Evolutionary conservation across 2,113 vertebrate species (phyloP).

Genomic region (Acrocephalus arundinaceus): DNA sequence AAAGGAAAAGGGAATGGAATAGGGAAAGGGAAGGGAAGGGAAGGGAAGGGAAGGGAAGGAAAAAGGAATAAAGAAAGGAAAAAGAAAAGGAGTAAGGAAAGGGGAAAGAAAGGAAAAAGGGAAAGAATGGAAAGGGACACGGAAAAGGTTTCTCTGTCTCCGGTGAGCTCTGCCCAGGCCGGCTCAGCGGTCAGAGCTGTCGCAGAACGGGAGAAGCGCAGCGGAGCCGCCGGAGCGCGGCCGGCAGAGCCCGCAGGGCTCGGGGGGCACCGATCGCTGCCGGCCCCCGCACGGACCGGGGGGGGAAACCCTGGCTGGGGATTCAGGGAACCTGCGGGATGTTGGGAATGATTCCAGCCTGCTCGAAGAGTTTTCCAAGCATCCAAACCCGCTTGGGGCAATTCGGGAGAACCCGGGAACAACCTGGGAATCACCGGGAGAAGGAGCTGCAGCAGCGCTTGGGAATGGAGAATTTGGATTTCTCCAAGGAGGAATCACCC

Average conservation of each 20-base stretch:
- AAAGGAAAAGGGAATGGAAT: no score
- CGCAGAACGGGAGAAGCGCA: background rate
- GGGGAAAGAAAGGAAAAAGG: background rate
- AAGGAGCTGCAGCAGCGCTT: accelerated
- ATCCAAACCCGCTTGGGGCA: accelerated
- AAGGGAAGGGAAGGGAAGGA: no score
- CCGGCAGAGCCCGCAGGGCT: background rate
- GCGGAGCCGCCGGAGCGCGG: no score
- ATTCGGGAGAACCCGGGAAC: accelerated
- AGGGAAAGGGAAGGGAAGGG: no score
- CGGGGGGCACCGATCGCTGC: no score
- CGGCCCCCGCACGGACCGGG: no score
- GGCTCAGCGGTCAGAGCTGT: no score
- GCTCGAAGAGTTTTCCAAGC: background rate
- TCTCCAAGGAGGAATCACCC: background rate
- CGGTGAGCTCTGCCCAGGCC: background rate
- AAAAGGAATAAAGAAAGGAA: no score
- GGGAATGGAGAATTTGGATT: background rate
- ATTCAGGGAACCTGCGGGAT: no score
- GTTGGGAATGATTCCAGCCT: no score
- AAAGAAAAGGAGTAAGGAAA: background rate
- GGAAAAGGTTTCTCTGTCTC: background rate
- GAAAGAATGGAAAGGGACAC: no score
- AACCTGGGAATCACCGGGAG: accelerated
- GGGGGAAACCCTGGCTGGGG: no score